Base-by-base conservation (phyloP, 2,888 invertebrate species). In the Leptopilina syphax region DNA sequence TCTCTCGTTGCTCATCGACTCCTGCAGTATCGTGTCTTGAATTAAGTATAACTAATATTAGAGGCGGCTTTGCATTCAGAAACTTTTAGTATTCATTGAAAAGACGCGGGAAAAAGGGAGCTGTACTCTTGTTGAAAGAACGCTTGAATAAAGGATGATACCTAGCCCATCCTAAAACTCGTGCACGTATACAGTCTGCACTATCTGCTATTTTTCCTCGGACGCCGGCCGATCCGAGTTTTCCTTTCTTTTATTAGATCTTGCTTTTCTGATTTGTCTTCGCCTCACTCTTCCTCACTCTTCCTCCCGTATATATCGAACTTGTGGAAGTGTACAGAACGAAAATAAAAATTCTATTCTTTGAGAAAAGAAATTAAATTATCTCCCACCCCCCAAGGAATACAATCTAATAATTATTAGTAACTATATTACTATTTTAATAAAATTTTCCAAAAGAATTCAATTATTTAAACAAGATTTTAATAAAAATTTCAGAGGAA, bases 1-100 rank as follows among this genome's bases (percentile, higher is more conserved):
- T 66, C 80, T 80, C 54, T 82, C 80, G 82, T 82, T 83, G 84
- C 85, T 87, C 87, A 86, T 85, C 86, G 84, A 83, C 86, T 86
- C 85, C 84, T 50, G 12, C 82, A 83, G 83, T 84, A 86, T 87
- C 85, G 86, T 86, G 88, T 86, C 88, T 89, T 89, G 89, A 91
- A 91, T 91, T 91, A 91, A 91, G 90, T 90, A 91, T 91, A 90
- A 90, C 90, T 91, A 89, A 91, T 91, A 91, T 90, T 84, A 86
- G 87, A 82, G 86, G 84, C 85, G 85, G 85, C 82, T 83, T 84
- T 77, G 85, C 86, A 89, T 91, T 91, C 90, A 89, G 84, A 86
- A 89, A 89, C 87, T 91, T 90, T 89, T 90, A 89, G 88, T 88
- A 88, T 90, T 90, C 90, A 88, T 89, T 90, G 90, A 90, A 91